phyloP scores from a whole-genome alignment of 1,140 invertebrate genomes.

The Drosophila saltans region DNA sequence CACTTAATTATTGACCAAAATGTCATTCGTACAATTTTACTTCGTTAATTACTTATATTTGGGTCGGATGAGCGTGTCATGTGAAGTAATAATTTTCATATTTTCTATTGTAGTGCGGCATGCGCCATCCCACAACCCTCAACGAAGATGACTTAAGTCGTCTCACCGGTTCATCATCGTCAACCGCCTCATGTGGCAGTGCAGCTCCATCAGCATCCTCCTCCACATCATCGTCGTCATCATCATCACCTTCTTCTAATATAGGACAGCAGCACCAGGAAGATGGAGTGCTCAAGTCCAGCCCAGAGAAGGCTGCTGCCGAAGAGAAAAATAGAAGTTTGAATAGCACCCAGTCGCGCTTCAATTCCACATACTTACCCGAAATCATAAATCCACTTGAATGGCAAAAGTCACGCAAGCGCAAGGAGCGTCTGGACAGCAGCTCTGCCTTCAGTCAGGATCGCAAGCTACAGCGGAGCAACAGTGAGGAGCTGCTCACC shows the following conservation, averaged over 20 bases:
- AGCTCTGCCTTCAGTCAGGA: slow-evolving; percentile 87
- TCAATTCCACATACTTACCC: slow-evolving; percentile 82
- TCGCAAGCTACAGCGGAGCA: slow-evolving; percentile 90
- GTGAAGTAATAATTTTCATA: background rate
- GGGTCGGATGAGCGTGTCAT: slow-evolving; percentile 33
- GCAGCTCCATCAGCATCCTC: slow-evolving; percentile 65
- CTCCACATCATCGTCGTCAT: slow-evolving; percentile 54
- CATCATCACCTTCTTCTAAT: slow-evolving; percentile 18
- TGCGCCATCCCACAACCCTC: slow-evolving; percentile 83
- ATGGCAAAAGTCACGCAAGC: slow-evolving; percentile 86
- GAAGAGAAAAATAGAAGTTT: slow-evolving; percentile 45
- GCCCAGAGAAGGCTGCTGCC: slow-evolving; percentile 48
- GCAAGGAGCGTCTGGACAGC: slow-evolving; percentile 90
- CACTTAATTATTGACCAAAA: slow-evolving; percentile 41
- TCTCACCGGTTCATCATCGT: slow-evolving; percentile 83
- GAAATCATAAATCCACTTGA: slow-evolving; percentile 79
- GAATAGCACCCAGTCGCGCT: slow-evolving; percentile 68
- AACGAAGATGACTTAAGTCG: slow-evolving; percentile 83
- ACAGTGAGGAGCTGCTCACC: slow-evolving; percentile 86
- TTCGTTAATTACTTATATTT: slow-evolving; percentile 48
- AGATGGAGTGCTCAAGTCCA: slow-evolving; percentile 19
- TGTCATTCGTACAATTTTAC: slow-evolving; percentile 35
- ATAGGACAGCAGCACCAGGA: slow-evolving; percentile 27
- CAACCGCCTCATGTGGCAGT: slow-evolving; percentile 68
- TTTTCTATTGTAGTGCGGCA: slow-evolving; percentile 76